phyloP scores from a whole-genome alignment of 2,888 invertebrate species.

The Drosophila falleni region DNA sequence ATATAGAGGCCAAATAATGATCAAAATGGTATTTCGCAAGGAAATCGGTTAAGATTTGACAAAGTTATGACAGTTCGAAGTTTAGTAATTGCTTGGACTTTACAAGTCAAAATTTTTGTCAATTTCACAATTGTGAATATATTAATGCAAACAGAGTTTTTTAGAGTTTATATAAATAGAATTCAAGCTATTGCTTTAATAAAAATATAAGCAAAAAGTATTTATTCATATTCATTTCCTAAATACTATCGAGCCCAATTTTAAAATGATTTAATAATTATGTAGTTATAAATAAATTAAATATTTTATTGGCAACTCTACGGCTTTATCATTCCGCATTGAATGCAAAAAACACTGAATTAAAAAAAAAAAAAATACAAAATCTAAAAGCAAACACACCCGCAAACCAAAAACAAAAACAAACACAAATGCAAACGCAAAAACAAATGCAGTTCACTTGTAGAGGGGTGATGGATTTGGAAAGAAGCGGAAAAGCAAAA shows the following conservation, averaged over 20 bases:
- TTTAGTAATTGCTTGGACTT: too few relatives aligned
- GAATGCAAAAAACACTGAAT: slow-evolving; percentile 55
- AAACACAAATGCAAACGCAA: slow-evolving; percentile 47
- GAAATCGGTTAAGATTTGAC: too few relatives aligned
- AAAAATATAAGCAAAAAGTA: not conserved
- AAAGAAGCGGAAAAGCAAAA: slow-evolving; percentile 43
- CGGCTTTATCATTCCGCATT: slow-evolving; percentile 34
- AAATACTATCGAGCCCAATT: slow-evolving; percentile 48
- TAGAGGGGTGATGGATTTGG: slow-evolving; percentile 45
- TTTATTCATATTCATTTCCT: not conserved
- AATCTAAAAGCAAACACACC: slow-evolving; percentile 62
- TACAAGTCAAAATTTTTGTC: too few relatives aligned
- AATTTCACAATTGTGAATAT: too few relatives aligned
- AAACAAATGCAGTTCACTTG: slow-evolving; percentile 35
- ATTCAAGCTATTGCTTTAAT: not conserved
- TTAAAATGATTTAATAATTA: slow-evolving; percentile 20
- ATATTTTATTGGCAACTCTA: slow-evolving; percentile 76
- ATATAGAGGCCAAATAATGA: too few relatives aligned
- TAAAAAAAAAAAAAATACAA: slow-evolving; percentile 29
- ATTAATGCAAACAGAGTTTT: too few relatives aligned
- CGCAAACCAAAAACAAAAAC: slow-evolving; percentile 36
- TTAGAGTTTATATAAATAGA: too few relatives aligned
- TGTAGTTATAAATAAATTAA: slow-evolving; percentile 54
- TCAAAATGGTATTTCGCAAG: too few relatives aligned
- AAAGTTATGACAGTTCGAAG: too few relatives aligned